Percentiles rank a stretch among this genome's conserved stretches.
phyloP scores from a whole-genome alignment of 2,113 vertebrate species.

The Choloepus hoffmanni region DNA sequence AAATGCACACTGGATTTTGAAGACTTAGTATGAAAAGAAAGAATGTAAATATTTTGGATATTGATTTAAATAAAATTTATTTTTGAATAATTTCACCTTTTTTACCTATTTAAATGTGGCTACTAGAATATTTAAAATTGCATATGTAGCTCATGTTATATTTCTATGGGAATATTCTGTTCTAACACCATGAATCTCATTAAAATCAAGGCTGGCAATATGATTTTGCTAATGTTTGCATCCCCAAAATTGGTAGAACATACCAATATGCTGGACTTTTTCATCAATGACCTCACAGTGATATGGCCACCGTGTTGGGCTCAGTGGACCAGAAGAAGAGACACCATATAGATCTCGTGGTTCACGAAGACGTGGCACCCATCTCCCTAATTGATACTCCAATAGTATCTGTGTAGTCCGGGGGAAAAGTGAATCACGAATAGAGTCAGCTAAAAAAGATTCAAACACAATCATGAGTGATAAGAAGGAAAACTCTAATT shows the following conservation, averaged over 20 bases:
- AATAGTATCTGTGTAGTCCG: slow-evolving; percentile 86
- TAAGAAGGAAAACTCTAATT: background rate
- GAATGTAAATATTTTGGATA: slow-evolving; percentile 31
- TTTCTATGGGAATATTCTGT: background rate
- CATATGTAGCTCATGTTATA: background rate
- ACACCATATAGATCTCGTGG: slow-evolving; percentile 84
- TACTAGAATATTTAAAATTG: slow-evolving; percentile 41
- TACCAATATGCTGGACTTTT: slow-evolving; percentile 88
- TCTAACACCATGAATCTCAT: background rate
- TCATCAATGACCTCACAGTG: slow-evolving; percentile 87
- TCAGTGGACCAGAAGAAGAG: slow-evolving; percentile 76
- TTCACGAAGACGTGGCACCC: slow-evolving; percentile 80
- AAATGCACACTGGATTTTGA: background rate
- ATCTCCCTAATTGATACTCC: slow-evolving; percentile 81
- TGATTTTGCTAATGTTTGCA: slow-evolving; percentile 13
- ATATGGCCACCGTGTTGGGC: slow-evolving; percentile 85
- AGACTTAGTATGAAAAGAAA: slow-evolving; percentile 9
- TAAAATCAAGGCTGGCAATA: slow-evolving; percentile 13
- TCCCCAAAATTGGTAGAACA: slow-evolving; percentile 50
- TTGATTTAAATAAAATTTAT: background rate
- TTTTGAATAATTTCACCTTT: slow-evolving; percentile 37
- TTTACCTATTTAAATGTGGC: slow-evolving; percentile 35
- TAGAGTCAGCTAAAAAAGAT: slow-evolving; percentile 68
- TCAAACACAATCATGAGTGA: slow-evolving; percentile 5
- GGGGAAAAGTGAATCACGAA: slow-evolving; percentile 76